Conservation (phyloP, 2,797 vertebrate species). For the Sebastes matsubarae region DNA sequence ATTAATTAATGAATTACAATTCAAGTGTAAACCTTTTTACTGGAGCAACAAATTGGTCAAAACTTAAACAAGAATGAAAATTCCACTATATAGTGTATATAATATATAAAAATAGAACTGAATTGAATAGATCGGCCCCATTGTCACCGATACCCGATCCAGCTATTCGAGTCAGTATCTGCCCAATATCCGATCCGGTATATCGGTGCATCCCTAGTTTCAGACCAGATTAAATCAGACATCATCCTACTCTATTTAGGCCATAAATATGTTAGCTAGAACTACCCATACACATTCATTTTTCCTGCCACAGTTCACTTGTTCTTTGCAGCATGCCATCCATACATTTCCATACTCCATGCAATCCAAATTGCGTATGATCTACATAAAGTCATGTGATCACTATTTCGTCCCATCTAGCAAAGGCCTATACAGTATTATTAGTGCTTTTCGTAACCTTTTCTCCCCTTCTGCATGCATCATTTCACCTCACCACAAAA, state of each 20-base stretch:
- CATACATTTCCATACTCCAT: not conserved
- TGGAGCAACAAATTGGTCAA: too few relatives aligned
- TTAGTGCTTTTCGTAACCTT: not conserved
- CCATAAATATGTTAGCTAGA: not conserved
- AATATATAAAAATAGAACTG: too few relatives aligned
- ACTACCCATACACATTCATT: not conserved
- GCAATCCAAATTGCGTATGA: not conserved
- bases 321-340: not conserved
- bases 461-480: not conserved
- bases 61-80: too few relatives aligned
- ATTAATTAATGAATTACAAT: too few relatives aligned
- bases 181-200: too few relatives aligned
- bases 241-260: slow-evolving; percentile 23
- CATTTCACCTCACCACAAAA: not conserved
- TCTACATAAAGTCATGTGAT: not conserved
- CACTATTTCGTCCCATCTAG: not conserved
- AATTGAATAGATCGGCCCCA: too few relatives aligned
- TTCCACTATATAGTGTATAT: too few relatives aligned
- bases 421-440: not conserved
- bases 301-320: not conserved
- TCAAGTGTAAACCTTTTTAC: too few relatives aligned
- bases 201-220: not conserved
- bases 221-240: not conserved
- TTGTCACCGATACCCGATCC: too few relatives aligned
- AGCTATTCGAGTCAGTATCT: too few relatives aligned